Evolutionary conservation across 2,888 invertebrate species (phyloP).

Genomic region (Helobdella robusta): DNA sequence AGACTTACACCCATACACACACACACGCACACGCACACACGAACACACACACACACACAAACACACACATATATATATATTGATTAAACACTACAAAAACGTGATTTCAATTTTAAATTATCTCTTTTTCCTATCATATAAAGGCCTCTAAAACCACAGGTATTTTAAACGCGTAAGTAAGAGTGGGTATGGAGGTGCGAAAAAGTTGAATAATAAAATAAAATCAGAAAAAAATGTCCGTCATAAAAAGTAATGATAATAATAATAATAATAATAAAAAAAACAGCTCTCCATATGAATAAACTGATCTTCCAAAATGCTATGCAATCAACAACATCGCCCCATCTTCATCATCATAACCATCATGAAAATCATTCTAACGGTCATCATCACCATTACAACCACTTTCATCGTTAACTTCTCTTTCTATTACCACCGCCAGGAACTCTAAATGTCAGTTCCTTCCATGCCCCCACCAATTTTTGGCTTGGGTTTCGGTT

Average conservation of each 20-base stretch:
- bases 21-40: neutral
- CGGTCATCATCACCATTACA: neutral
- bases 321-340: neutral
- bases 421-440: neutral
- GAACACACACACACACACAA: no score
- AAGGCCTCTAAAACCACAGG: no score
- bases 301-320: neutral
- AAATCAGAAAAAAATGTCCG: no score
- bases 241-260: neutral
- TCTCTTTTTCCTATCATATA: no score
- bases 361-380: neutral
- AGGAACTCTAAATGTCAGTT: slow-evolving; percentile 7
- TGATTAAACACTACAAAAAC: neutral
- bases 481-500: slow-evolving; percentile 11
- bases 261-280: neutral
- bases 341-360: neutral
- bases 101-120: no score
- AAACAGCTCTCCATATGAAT: neutral
- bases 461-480: neutral
- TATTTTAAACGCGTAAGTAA: no score
- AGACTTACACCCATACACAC: neutral
- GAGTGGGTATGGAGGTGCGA: no score
- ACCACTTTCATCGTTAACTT: neutral
- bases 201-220: no score
- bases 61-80: no score